Evolutionary conservation across 2,113 vertebrate genomes (phyloP).

Genomic region (Parus major): DNA sequence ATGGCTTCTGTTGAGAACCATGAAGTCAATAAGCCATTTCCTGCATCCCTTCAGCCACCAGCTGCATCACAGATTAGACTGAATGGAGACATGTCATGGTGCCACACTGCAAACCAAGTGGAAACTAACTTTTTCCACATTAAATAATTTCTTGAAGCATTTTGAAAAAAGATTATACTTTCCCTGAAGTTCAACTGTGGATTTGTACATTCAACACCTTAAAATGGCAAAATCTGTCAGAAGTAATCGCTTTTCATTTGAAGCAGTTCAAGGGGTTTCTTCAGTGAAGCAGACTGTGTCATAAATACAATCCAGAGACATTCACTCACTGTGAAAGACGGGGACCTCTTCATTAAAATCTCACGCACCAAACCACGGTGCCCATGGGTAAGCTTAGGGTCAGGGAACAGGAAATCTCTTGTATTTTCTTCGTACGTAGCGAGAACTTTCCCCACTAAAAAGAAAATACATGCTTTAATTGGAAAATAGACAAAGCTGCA

Average conservation of each 20-base stretch:
- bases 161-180: not conserved
- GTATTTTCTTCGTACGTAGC: conserved; percentile 86
- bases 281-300: not conserved
- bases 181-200: conserved; percentile 4
- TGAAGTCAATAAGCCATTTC: not conserved
- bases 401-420: conserved; percentile 90
- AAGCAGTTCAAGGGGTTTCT: conserved; percentile 34
- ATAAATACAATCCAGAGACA: conserved; percentile 33
- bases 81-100: not conserved
- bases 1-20: not conserved
- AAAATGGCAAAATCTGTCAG: conserved; percentile 39
- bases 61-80: not conserved
- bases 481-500: conserved; percentile 33
- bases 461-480: conserved; percentile 56
- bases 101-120: not conserved
- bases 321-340: conserved; percentile 83
- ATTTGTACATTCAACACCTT: conserved; percentile 33
- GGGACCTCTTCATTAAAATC: conserved; percentile 86
- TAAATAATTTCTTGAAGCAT: not conserved
- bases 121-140: conserved; percentile 18
- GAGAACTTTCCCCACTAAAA: conserved; percentile 85
- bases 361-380: conserved; percentile 81
- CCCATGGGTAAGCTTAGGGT: conserved; percentile 75
- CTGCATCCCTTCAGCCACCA: not conserved
- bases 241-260: conserved; percentile 21